Conservation (phyloP, 2,113 vertebrate genomes). For the Patagioenas fasciata region DNA sequence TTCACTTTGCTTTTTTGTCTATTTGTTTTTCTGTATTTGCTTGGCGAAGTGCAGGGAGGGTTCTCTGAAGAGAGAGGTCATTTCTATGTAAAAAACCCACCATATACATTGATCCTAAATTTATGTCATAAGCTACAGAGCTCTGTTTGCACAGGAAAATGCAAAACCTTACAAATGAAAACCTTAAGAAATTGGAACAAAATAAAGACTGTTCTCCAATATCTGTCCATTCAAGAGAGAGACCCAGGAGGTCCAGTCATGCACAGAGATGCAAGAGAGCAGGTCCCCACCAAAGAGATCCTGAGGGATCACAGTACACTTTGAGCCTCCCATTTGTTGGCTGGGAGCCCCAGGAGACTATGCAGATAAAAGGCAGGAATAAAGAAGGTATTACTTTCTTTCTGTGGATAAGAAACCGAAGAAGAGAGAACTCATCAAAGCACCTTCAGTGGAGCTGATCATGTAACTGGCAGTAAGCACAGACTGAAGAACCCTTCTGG, state of each 20-base stretch:
- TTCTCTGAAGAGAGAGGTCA: background rate
- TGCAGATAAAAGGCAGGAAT: background rate
- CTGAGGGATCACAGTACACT: background rate
- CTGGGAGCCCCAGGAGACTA: background rate
- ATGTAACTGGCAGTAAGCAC: background rate
- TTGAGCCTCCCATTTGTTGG: background rate
- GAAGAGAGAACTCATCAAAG: background rate
- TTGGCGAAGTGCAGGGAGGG: background rate
- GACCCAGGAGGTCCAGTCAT: background rate
- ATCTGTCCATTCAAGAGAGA: background rate
- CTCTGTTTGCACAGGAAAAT: background rate
- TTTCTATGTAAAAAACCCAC: background rate
- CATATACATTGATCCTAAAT: background rate
- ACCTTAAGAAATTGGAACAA: background rate
- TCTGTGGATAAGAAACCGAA: background rate
- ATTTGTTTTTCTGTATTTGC: background rate
- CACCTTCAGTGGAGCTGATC: background rate
- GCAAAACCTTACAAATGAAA: background rate
- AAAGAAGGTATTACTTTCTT: background rate
- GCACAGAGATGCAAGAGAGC: background rate
- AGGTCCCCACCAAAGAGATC: background rate
- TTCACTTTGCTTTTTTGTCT: slow-evolving; percentile 29
- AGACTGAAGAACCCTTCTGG: background rate
- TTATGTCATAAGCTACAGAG: background rate
- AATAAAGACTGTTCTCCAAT: background rate